A percentile compares a stretch with the other conserved stretches of the same genome.
Conservation (phyloP, 2,888 invertebrate genomes). For the Caprella mutica region DNA sequence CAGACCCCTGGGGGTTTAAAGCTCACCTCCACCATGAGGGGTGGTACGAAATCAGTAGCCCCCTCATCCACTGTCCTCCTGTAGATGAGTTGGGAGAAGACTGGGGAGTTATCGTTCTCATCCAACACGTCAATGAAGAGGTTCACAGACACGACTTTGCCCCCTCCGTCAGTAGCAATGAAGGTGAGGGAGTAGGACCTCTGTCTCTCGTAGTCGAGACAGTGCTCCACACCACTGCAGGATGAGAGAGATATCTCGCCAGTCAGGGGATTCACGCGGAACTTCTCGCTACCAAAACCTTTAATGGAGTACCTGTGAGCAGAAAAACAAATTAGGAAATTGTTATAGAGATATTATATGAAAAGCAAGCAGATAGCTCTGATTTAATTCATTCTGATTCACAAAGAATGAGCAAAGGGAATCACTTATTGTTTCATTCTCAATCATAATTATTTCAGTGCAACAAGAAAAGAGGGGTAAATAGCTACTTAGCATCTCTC, state of each 20-base stretch:
- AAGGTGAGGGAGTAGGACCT: constrained; percentile 66
- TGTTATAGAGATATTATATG: too few species aligned
- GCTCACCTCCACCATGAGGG: constrained; percentile 56
- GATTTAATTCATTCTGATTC: too few species aligned
- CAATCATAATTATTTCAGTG: too few species aligned
- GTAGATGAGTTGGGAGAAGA: constrained; percentile 58
- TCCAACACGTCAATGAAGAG: constrained; percentile 47
- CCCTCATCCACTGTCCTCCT: constrained; percentile 64
- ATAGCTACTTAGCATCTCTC: too few species aligned
- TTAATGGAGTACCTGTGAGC: constrained; percentile 52
- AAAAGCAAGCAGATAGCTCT: too few species aligned
- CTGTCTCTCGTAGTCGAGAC: constrained; percentile 65
- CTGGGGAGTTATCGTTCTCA: constrained; percentile 63
- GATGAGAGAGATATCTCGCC: constrained; percentile 56
- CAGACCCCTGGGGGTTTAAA: background rate
- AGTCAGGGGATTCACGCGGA: constrained; percentile 53
- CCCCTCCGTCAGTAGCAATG: constrained; percentile 70
- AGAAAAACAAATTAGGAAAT: background rate
- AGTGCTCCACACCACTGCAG: constrained; percentile 36
- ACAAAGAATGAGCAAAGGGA: too few species aligned
- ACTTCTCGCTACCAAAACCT: constrained; percentile 67
- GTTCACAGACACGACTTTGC: constrained; percentile 38
- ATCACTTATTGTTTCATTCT: too few species aligned
- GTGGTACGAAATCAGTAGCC: constrained; percentile 62
- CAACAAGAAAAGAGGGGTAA: too few species aligned